These are phyloP conservation scores for Eunapius fragilis DNA, from an alignment of 37 sponge, comb jelly and placozoan genomes.

Conservation along the genomic window DNA sequence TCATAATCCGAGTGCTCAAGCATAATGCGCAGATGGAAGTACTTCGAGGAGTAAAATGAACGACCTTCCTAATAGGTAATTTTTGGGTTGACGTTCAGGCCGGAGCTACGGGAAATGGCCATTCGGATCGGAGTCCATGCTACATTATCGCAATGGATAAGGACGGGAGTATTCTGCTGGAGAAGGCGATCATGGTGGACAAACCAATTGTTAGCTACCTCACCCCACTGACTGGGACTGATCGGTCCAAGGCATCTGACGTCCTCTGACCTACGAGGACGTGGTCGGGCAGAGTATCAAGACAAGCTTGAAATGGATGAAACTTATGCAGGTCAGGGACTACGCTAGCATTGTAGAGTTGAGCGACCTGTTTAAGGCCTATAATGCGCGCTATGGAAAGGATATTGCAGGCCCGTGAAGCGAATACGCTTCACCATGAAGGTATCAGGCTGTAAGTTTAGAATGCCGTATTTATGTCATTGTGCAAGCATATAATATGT, in stretches of 20 bases:
- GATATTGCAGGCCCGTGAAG: constrained; percentile 42
- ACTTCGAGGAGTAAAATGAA: too few species aligned
- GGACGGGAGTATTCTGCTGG: too few species aligned
- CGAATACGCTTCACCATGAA: constrained; percentile 31
- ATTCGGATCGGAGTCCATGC: constrained; percentile 25
- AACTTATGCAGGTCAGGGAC: constrained; percentile 26
- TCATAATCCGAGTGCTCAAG: too few species aligned
- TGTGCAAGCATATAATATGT: too few species aligned
- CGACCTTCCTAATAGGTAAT: too few species aligned
- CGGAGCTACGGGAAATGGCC: constrained; percentile 44
- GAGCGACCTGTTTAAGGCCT: constrained; percentile 45
- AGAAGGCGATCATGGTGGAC: too few species aligned
- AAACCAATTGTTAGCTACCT: too few species aligned
- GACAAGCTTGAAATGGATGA: constrained; percentile 48
- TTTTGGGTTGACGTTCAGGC: constrained; percentile 49
- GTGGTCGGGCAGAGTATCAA: constrained; percentile 31
- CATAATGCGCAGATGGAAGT: too few species aligned
- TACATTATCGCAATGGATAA: constrained; percentile 33
- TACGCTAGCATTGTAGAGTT: constrained; percentile 26
- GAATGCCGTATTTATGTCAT: too few species aligned
- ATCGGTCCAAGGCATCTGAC: constrained; percentile 28
- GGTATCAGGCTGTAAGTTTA: too few species aligned
- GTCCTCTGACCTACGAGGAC: constrained; percentile 1
- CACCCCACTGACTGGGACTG: too few species aligned
- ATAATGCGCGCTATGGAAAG: constrained; percentile 32